These are phyloP conservation scores for Zaprionus vittiger DNA, from an alignment of 1,140 invertebrate genomes.

Conservation along the genomic window DNA sequence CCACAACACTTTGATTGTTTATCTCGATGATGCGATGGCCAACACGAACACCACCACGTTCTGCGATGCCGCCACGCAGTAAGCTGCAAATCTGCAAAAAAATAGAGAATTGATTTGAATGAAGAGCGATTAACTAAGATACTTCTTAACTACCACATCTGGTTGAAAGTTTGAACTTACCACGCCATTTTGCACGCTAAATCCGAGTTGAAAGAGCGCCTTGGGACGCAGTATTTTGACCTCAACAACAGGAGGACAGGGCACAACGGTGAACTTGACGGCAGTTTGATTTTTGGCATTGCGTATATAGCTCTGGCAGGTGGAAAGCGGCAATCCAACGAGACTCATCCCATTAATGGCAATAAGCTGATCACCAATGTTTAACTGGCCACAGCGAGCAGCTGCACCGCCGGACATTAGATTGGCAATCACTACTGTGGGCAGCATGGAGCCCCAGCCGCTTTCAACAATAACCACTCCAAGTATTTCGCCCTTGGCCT, in stretches of 20 bases:
- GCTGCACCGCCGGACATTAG: conserved; percentile 97
- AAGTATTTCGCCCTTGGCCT: conserved; percentile 98
- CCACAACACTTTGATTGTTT: conserved; percentile 99
- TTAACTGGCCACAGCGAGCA: conserved; percentile 97
- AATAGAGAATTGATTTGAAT: background rate
- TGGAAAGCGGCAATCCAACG: conserved; percentile 98
- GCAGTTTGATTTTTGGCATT: conserved; percentile 99
- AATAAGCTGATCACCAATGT: conserved; percentile 99
- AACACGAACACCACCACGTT: conserved; percentile 98
- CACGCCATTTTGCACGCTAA: conserved; percentile 99
- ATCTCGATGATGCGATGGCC: conserved; percentile 99
- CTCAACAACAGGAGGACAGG: conserved; percentile 99
- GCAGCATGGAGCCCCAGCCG: conserved; percentile 90
- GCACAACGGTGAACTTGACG: conserved; percentile 99
- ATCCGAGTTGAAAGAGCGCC: conserved; percentile 99
- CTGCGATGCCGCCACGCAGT: conserved; percentile 98
- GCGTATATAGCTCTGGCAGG: conserved; percentile 99
- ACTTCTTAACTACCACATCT: background rate
- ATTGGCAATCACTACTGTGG: conserved; percentile 97
- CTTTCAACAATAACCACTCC: conserved; percentile 99
- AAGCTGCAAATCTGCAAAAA: conserved; percentile 97
- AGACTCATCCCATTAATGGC: conserved; percentile 99
- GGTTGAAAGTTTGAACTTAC: conserved; percentile 87
- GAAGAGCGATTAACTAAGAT: background rate
- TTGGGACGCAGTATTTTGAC: conserved; percentile 99